phyloP scores from a whole-genome alignment of 2,888 invertebrate genomes.

The Trachelus troglodyta region DNA sequence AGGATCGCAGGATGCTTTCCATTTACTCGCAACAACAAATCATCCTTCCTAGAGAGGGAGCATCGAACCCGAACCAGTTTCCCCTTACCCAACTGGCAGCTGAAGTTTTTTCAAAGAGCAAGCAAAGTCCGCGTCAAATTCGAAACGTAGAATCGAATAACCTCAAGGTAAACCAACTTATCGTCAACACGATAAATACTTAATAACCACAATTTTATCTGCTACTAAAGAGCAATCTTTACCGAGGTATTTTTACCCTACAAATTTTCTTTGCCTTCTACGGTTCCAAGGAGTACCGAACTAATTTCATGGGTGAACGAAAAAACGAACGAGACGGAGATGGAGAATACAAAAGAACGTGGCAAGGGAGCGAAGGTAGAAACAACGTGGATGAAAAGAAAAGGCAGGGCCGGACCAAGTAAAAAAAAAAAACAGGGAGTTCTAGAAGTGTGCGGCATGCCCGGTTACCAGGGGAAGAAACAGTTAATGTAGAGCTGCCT shows the following conservation, averaged over 20 bases:
- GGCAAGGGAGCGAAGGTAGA: not conserved
- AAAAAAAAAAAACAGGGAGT: not conserved
- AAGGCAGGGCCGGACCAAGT: not conserved
- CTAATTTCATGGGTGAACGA: not conserved
- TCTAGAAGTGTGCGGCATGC: not conserved
- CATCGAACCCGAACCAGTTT: constrained; percentile 34
- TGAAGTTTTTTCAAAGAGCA: not conserved
- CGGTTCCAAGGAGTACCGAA: not conserved
- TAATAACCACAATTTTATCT: not conserved
- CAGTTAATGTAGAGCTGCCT: constrained; percentile 28
- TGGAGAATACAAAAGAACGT: not conserved
- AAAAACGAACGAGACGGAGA: not conserved
- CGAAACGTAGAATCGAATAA: not conserved
- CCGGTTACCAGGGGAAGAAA: constrained; percentile 23
- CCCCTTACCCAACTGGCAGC: constrained; percentile 18
- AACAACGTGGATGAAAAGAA: not conserved
- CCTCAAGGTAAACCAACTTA: not conserved
- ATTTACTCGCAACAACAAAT: constrained; percentile 44
- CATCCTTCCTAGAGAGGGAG: constrained; percentile 28
- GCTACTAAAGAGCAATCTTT: not conserved
- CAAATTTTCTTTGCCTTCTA: not conserved
- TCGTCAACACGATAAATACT: not conserved
- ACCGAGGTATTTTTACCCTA: not conserved
- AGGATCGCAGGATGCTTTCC: constrained; percentile 42
- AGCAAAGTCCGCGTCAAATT: not conserved